phyloP scores from a whole-genome alignment of 2,113 vertebrate genomes.

The Istiophorus platypterus region DNA sequence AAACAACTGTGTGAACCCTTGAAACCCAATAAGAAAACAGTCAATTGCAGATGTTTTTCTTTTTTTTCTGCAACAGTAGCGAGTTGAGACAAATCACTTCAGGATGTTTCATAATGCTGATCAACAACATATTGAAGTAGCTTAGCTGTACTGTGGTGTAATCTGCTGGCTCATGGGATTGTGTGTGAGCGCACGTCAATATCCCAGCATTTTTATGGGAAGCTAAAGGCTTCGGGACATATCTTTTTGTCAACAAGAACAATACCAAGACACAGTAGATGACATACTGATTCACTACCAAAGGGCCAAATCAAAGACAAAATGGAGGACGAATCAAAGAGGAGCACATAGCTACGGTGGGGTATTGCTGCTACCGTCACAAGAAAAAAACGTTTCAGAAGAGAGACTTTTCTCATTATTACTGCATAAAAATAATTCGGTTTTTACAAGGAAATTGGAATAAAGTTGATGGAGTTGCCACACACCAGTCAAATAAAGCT shows the following conservation, averaged over 20 bases:
- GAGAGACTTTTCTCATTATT: too few species aligned
- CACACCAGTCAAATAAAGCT: too few species aligned
- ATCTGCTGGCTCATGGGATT: conserved; percentile 18
- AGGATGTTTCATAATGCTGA: conserved; percentile 52
- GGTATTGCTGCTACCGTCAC: too few species aligned
- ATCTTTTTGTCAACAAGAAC: background rate
- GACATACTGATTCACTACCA: too few species aligned
- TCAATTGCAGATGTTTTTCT: conserved; percentile 20
- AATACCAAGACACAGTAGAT: background rate
- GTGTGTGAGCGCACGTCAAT: background rate
- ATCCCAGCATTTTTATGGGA: conserved; percentile 19
- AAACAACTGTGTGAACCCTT: background rate
- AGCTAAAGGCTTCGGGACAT: conserved; percentile 2
- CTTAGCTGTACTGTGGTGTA: conserved; percentile 16
- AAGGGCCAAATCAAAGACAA: too few species aligned
- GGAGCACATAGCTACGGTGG: too few species aligned
- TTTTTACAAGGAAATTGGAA: background rate
- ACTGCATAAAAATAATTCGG: background rate
- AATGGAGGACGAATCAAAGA: too few species aligned
- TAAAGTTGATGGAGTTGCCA: background rate
- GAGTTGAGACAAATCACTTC: conserved; percentile 27
- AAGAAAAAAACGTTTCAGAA: too few species aligned
- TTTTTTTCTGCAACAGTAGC: conserved; percentile 33
- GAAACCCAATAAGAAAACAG: background rate
- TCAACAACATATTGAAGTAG: conserved; percentile 28